Evolutionary conservation across 2,888 invertebrate genomes (phyloP), one percentile per base, ranked within the genome.

Genomic region (Iselma pallidipennis): DNA sequence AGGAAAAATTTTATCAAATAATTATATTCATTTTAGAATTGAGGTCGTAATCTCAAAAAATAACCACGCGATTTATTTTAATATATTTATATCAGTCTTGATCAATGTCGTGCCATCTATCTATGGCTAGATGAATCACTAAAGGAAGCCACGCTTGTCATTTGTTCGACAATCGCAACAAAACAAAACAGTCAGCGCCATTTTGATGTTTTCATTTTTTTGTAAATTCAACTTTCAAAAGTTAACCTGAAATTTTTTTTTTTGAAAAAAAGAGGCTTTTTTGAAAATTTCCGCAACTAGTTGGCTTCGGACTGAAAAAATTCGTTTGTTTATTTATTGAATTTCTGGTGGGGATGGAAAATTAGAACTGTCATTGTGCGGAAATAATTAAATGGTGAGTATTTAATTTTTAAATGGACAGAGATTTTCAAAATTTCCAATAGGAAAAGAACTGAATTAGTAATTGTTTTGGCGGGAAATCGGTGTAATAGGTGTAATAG

Each of bases 381-480:
- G 0, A 53, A 26, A 26, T 7, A 53, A 54, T 49, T 28, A 45
- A 49, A 33, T 45, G 59, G 63, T 63, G 49, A 63, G 63, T 55
- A 52, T 63, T 63, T 55, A 63, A 59, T 19, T 31, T 63, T 63
- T 63, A 63, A 63, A 63, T 16, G 62, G 62, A 33, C 16, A 73
- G n/a, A n/a, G n/a, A n/a, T n/a, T n/a, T n/a, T n/a, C n/a, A n/a
- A n/a, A n/a, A n/a, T n/a, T n/a, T n/a, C n/a, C n/a, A n/a, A n/a
- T n/a, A n/a, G n/a, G n/a, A n/a, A n/a, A n/a, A n/a, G n/a, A n/a
- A n/a, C n/a, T n/a, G n/a, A n/a, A n/a, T n/a, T n/a, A n/a, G n/a
- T n/a, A n/a, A n/a, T n/a, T n/a, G n/a, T n/a, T n/a, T n/a, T n/a
- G n/a, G n/a, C n/a, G n/a, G n/a, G n/a, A n/a, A n/a, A n/a, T n/a